phyloP scores from a whole-genome alignment of 2,888 invertebrate genomes.

The Ormyrus thymus region DNA sequence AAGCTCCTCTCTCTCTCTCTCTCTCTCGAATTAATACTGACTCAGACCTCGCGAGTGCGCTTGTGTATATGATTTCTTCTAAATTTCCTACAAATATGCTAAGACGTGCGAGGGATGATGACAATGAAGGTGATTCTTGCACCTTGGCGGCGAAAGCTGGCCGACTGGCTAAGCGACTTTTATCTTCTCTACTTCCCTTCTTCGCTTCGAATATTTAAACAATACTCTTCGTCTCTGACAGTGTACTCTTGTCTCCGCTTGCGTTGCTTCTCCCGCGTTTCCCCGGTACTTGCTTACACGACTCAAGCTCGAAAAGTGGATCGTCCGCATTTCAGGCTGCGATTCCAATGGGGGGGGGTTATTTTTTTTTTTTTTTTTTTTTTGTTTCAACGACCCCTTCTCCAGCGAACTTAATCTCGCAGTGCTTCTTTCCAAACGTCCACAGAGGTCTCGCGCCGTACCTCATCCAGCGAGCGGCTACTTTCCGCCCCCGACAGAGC shows the following conservation, averaged over 20 bases:
- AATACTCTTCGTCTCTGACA: conserved; percentile 42
- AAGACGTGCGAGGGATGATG: conserved; percentile 48
- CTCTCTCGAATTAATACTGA: background rate
- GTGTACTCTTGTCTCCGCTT: conserved; percentile 39
- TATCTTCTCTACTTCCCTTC: conserved; percentile 49
- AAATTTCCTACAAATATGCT: conserved; percentile 34
- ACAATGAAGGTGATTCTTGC: conserved; percentile 43
- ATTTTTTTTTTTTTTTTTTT: too few relatives aligned
- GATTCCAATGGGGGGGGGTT: conserved; percentile 14
- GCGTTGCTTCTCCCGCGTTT: conserved; percentile 35
- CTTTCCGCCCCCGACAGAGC: too few relatives aligned
- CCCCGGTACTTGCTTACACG: conserved; percentile 23
- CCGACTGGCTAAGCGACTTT: conserved; percentile 56
- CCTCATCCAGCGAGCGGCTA: too few relatives aligned
- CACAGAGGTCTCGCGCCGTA: too few relatives aligned
- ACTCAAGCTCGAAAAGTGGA: conserved; percentile 41
- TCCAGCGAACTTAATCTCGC: conserved; percentile 17
- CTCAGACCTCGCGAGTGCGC: conserved; percentile 12
- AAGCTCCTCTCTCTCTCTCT: background rate
- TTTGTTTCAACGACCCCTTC: conserved; percentile 30
- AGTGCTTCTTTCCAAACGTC: background rate
- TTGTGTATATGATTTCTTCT: background rate
- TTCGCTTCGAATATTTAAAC: conserved; percentile 41
- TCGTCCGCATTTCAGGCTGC: conserved; percentile 26
- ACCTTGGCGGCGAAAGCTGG: conserved; percentile 62